Evolutionary conservation across 2,888 invertebrate species (phyloP).

Genomic region (Incurvaria masculella): DNA sequence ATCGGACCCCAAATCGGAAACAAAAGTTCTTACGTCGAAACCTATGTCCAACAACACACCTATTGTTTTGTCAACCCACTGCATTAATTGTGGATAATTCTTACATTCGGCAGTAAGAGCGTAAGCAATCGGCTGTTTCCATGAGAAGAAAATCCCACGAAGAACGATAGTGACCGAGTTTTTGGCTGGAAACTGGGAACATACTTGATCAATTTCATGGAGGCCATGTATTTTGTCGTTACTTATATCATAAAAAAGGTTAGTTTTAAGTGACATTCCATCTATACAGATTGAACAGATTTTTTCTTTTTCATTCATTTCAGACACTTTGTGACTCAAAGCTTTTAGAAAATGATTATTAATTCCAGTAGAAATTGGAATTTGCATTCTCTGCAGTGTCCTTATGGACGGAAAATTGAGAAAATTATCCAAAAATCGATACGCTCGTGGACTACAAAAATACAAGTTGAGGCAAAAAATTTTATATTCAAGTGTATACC

Average conservation of each 20-base stretch:
- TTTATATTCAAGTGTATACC: slow-evolving; percentile 3
- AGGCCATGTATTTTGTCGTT: slow-evolving; percentile 1
- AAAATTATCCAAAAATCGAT: slow-evolving; percentile 1
- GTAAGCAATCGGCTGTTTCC: slow-evolving; percentile 5
- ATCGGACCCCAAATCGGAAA: background rate
- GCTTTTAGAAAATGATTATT: slow-evolving; percentile 4
- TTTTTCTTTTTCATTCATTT: slow-evolving; percentile 4
- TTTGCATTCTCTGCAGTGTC: slow-evolving; percentile 4
- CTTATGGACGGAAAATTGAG: slow-evolving; percentile 1
- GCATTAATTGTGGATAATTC: slow-evolving; percentile 1
- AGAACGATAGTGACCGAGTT: background rate
- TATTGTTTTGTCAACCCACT: slow-evolving; percentile 3
- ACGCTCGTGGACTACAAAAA: slow-evolving; percentile 2
- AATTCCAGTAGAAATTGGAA: slow-evolving; percentile 4
- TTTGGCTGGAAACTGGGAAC: background rate
- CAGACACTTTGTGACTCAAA: background rate
- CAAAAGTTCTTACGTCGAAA: slow-evolving; percentile 2
- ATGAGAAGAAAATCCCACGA: background rate
- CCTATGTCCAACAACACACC: slow-evolving; percentile 2
- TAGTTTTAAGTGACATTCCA: slow-evolving; percentile 2
- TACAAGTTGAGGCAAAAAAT: slow-evolving; percentile 4
- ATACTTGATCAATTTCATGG: slow-evolving; percentile 2
- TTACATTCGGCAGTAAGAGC: background rate
- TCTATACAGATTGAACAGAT: slow-evolving; percentile 3
- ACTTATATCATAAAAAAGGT: slow-evolving; percentile 1